Conservation (phyloP, 2,113 vertebrate genomes). For the Bambusicola thoracicus region DNA sequence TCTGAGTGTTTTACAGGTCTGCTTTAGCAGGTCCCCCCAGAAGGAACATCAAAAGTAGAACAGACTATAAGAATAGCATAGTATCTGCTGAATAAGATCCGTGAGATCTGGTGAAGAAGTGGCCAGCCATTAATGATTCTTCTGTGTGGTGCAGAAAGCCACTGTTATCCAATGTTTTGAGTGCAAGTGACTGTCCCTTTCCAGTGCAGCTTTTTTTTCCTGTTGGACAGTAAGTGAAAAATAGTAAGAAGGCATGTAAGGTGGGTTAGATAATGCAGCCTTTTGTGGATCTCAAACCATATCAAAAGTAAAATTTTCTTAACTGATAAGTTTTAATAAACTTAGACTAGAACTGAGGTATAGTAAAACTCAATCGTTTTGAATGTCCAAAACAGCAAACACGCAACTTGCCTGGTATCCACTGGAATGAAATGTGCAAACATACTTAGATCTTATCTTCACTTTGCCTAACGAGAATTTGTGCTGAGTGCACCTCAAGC, state of each 20-base stretch:
- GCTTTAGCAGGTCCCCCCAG: neutral
- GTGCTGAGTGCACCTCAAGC: accelerated
- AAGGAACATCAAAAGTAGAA: neutral
- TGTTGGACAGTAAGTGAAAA: neutral
- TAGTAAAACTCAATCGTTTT: neutral
- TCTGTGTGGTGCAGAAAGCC: neutral
- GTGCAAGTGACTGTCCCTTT: neutral
- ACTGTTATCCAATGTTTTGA: accelerated
- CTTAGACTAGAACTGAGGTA: neutral
- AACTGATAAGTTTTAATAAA: neutral
- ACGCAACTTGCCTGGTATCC: neutral
- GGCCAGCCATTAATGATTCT: neutral
- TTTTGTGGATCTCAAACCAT: neutral
- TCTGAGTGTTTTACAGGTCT: neutral
- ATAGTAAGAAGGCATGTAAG: neutral
- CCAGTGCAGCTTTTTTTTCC: neutral
- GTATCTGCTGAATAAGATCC: neutral
- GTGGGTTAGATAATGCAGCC: neutral
- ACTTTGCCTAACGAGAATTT: neutral
- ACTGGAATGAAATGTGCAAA: neutral
- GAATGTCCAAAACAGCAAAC: neutral
- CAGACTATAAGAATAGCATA: neutral
- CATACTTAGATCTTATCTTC: neutral
- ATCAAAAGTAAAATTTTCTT: neutral
- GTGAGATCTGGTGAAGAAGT: neutral